These are phyloP conservation scores for Heteractis magnifica DNA, from an alignment of 92 coral and sea anemone species.

Conservation along the genomic window DNA sequence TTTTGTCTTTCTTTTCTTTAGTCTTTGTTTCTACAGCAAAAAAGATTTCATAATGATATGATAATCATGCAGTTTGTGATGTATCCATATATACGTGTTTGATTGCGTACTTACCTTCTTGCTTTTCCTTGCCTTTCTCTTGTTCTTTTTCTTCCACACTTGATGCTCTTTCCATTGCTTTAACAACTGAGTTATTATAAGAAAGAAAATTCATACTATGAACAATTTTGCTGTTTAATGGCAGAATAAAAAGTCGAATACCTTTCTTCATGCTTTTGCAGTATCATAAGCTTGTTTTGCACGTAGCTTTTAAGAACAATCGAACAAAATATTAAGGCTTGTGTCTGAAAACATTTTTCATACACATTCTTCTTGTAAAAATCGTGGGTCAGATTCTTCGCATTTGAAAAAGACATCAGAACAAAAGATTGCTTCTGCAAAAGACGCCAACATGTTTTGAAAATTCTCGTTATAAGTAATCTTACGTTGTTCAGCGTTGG, in stretches of 20 bases:
- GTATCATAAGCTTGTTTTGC: too few relatives aligned
- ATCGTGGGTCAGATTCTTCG: too few relatives aligned
- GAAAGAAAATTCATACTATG: neutral
- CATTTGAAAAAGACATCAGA: too few relatives aligned
- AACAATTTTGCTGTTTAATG: too few relatives aligned
- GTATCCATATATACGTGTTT: neutral
- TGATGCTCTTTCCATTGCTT: conserved; percentile 24
- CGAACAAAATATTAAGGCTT: too few relatives aligned
- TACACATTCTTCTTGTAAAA: too few relatives aligned
- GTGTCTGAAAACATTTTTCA: too few relatives aligned
- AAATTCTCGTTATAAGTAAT: neutral
- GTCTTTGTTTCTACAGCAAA: conserved; percentile 33
- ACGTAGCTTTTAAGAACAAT: too few relatives aligned
- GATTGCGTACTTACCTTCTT: neutral
- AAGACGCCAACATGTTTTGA: too few relatives aligned
- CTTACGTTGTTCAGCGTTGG: conserved; percentile 68
- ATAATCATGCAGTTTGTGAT: neutral
- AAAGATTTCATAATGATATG: neutral
- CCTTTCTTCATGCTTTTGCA: too few relatives aligned
- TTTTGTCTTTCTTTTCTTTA: conserved; percentile 33
- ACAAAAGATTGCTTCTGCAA: too few relatives aligned
- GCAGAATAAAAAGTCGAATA: too few relatives aligned
- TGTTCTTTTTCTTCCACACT: neutral
- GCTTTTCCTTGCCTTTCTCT: neutral
- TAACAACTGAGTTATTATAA: neutral